These are phyloP conservation scores for Listronotus bonariensis DNA, from an alignment of 1,140 invertebrate genomes.

Conservation along the genomic window DNA sequence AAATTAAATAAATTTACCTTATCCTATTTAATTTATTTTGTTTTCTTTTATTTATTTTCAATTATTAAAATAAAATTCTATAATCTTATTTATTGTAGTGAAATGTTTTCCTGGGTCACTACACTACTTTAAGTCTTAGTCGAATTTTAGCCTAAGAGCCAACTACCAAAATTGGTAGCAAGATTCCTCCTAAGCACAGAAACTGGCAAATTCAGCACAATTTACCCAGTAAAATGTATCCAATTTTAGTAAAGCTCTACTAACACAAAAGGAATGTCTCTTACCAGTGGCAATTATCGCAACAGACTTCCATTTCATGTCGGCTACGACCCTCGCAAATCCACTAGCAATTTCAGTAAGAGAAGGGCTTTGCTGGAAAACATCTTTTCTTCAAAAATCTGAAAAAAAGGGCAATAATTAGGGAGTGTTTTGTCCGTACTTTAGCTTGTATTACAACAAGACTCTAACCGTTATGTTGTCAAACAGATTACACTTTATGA, in stretches of 20 bases:
- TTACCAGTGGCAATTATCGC: constrained; percentile 52
- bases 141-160: too few relatives aligned
- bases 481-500: too few relatives aligned
- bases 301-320: constrained; percentile 54
- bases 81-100: too few relatives aligned
- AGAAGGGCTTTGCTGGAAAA: constrained; percentile 32
- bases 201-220: not conserved
- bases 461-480: too few relatives aligned
- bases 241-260: not conserved
- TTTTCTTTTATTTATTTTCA: too few relatives aligned
- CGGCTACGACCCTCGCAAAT: constrained; percentile 45
- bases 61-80: too few relatives aligned
- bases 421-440: too few relatives aligned
- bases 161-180: not conserved
- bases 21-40: too few relatives aligned
- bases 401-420: not conserved
- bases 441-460: too few relatives aligned
- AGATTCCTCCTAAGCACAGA: not conserved
- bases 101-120: too few relatives aligned
- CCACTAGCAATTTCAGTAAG: constrained; percentile 44
- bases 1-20: too few relatives aligned
- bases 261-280: constrained; percentile 23
- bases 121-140: too few relatives aligned
- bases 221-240: not conserved
- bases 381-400: not conserved